Percentiles rank a stretch among this genome's conserved stretches.
phyloP scores from a whole-genome alignment of 2,113 vertebrate genomes.

The Forbesichthys agassizii region DNA sequence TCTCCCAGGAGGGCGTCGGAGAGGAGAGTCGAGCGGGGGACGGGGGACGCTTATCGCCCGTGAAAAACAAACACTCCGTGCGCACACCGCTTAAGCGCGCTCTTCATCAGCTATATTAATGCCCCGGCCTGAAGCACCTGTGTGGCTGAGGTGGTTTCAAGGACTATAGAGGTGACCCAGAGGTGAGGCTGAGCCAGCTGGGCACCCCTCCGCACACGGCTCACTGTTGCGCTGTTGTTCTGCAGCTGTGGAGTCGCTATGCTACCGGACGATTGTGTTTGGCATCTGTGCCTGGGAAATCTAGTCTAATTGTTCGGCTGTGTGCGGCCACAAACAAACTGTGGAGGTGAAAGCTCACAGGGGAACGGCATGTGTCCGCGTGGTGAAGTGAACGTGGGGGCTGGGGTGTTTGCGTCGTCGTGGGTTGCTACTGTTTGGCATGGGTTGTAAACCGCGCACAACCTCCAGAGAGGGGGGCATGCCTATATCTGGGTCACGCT shows the following conservation, averaged over 20 bases:
- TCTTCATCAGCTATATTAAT: conserved; percentile 58
- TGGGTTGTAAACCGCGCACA: conserved; percentile 30
- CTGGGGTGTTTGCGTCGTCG: conserved; percentile 1
- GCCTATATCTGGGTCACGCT: conserved; percentile 27
- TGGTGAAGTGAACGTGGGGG: not conserved
- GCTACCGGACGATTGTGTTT: conserved; percentile 24
- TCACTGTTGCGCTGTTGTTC: conserved; percentile 49
- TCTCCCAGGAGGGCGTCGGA: not conserved
- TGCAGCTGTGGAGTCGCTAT: conserved; percentile 31
- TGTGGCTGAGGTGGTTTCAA: conserved; percentile 43
- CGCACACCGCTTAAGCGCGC: conserved; percentile 38
- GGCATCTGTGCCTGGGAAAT: conserved; percentile 47
- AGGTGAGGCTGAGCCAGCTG: conserved; percentile 45
- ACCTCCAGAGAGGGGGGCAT: conserved; percentile 21
- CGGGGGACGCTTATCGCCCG: conserved; percentile 44
- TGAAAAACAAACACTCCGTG: conserved; percentile 27
- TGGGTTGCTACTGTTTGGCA: conserved; percentile 3
- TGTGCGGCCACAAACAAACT: conserved; percentile 40
- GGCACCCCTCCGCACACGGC: conserved; percentile 48
- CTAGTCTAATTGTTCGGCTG: conserved; percentile 39
- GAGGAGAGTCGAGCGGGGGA: conserved; percentile 18
- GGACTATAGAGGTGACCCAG: conserved; percentile 49
- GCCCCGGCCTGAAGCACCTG: conserved; percentile 13
- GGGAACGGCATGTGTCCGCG: conserved; percentile 15
- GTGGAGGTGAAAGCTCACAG: conserved; percentile 28